Base-by-base conservation (phyloP, 2,797 vertebrate species). In the Garrulus glandarius region DNA sequence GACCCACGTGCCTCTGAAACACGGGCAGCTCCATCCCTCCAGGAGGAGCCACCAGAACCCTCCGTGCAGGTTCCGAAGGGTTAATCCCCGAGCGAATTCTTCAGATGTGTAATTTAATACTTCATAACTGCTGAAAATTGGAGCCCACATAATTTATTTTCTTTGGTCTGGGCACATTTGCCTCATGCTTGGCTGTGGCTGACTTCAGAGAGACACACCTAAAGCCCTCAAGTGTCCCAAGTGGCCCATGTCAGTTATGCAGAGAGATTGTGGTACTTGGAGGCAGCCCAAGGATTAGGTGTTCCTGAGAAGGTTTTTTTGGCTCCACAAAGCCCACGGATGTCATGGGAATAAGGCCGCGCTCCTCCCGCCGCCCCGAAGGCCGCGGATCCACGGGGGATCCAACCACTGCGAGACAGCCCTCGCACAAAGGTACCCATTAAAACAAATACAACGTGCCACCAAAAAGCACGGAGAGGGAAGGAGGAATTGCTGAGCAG, bases 151-250 rank as follows among this genome's bases (percentile, higher is more conserved):
- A 98, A 98, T 98, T 98, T 98, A 98, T 98, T 98, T 98, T 98
- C 98, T 98, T 98, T 98, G 98, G 98, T 98, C 96, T 76, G 97
- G 97, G 98, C 98, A 97, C 98, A 98, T 98, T 98, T 98, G 98
- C 98, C 98, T 98, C 98, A 98, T 98, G 97, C 98, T 98, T 98
- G 98, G 98, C 98, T 96, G 97, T 92, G 98, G 97, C 98, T 97
- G 98, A 98, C 98, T 98, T 98, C 98, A 98, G 98, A 98, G 98
- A 98, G 98, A 98, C 98, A 98, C 98, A 98, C 99, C 99, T 99
- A 98, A 98, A 98, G 98, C 98, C 98, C 98, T 98, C 98, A 97
- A 98, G 98, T 96, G 98, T 99, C 98, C 98, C 98, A 96, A 97
- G 98, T 85, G 98, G 98, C 98, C 97, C 96, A 76, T 98, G 98